These are phyloP conservation scores for Lacerta bilineata DNA, from an alignment of 2,797 vertebrate genomes.

Conservation along the genomic window DNA sequence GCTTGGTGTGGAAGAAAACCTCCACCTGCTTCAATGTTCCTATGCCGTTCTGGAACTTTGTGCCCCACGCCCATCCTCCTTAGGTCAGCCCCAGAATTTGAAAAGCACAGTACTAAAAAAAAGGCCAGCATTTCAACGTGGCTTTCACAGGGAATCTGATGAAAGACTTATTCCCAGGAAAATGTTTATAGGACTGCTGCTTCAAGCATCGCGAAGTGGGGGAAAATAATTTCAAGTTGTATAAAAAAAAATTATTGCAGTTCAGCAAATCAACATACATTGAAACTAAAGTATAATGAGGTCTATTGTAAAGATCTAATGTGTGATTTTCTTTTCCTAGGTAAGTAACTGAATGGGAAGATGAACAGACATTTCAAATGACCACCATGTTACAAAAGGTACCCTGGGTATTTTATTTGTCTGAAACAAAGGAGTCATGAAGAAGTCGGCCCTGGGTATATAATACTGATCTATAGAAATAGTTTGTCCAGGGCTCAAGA, in stretches of 20 bases:
- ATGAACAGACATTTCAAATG: slow-evolving; percentile 81
- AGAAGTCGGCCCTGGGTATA: fast-evolving
- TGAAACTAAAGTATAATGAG: slow-evolving; percentile 5
- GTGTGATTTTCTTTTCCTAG: slow-evolving; percentile 70
- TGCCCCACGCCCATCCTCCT: no score
- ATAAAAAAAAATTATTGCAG: slow-evolving; percentile 13
- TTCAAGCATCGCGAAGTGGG: background rate
- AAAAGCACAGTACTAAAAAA: background rate
- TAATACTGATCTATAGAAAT: background rate
- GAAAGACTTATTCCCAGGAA: background rate
- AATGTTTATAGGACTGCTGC: background rate
- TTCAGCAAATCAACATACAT: background rate
- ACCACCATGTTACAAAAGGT: slow-evolving; percentile 87
- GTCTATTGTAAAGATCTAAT: slow-evolving; percentile 42
- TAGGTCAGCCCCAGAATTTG: background rate
- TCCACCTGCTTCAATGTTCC: background rate
- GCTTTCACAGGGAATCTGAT: background rate
- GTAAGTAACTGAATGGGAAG: slow-evolving; percentile 82
- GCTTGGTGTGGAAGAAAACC: background rate
- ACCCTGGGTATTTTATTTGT: slow-evolving; percentile 63
- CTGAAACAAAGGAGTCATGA: slow-evolving; percentile 1
- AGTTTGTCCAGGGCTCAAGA: background rate
- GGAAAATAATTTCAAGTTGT: background rate
- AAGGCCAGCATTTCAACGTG: background rate
- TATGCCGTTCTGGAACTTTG: background rate